Conservation (phyloP, 2,113 vertebrate species). For the Carettochelys insculpta region DNA sequence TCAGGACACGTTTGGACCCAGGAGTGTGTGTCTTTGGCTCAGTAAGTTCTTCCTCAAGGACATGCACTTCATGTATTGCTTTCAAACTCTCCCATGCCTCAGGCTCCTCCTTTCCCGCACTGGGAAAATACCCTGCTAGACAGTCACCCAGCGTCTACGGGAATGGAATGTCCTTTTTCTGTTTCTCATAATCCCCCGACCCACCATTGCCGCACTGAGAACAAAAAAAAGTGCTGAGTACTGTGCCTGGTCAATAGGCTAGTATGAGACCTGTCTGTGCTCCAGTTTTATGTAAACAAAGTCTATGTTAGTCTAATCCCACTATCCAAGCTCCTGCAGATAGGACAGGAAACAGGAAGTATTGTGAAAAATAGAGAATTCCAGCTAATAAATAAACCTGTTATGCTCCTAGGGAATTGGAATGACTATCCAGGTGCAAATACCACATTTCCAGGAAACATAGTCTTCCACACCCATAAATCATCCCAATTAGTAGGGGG, state of each 20-base stretch:
- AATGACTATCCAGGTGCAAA: not conserved
- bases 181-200: not conserved
- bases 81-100: not conserved
- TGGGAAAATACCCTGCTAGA: not conserved
- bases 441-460: not conserved
- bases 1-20: not conserved
- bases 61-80: not conserved
- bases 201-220: not conserved
- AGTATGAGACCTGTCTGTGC: not conserved
- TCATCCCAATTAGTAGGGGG: not conserved
- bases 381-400: not conserved
- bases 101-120: not conserved
- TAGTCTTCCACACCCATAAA: rapidly evolving
- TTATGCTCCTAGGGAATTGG: not conserved
- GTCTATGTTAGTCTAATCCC: not conserved
- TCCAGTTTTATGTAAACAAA: not conserved
- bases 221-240: not conserved
- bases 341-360: not conserved
- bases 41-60: slow-evolving; percentile 46
- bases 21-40: not conserved
- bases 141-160: not conserved
- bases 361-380: not conserved
- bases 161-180: not conserved
- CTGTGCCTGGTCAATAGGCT: not conserved
- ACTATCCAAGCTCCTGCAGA: not conserved